phyloP scores from a whole-genome alignment of 1,140 invertebrate genomes.

The Heterodera schachtii region DNA sequence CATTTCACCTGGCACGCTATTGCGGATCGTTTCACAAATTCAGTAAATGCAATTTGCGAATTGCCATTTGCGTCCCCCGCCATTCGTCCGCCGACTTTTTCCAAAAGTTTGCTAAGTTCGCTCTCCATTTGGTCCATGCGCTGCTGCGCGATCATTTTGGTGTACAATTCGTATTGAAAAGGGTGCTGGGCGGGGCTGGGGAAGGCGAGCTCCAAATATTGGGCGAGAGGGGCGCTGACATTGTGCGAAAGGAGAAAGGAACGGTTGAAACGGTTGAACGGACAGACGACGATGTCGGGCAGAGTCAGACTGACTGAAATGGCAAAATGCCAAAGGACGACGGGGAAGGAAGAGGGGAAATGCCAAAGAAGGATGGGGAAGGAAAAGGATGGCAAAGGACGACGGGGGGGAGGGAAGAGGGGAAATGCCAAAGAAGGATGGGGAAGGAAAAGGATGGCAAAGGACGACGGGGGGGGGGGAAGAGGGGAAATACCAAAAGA shows the following conservation, averaged over 20 bases:
- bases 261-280: constrained; percentile 58
- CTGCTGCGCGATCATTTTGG: constrained; percentile 6
- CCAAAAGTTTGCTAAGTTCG: constrained; percentile 38
- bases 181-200: constrained; percentile 42
- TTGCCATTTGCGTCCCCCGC: background rate
- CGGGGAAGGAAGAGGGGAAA: no score
- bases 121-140: constrained; percentile 37
- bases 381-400: no score
- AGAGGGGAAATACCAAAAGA: no score
- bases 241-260: constrained; percentile 46
- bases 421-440: no score
- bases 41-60: constrained; percentile 19
- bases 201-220: constrained; percentile 55
- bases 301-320: constrained; percentile 34
- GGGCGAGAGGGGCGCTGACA: constrained; percentile 47
- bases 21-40: constrained; percentile 37
- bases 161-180: constrained; percentile 39
- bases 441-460: no score
- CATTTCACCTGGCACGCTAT: constrained; percentile 18
- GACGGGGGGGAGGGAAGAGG: no score
- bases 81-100: constrained; percentile 17
- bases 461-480: no score
- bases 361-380: no score
- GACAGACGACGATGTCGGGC: constrained; percentile 56
- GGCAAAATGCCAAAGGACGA: no score